Conservation (phyloP, 2,888 invertebrate genomes). For the Stictocephala bisonia region DNA sequence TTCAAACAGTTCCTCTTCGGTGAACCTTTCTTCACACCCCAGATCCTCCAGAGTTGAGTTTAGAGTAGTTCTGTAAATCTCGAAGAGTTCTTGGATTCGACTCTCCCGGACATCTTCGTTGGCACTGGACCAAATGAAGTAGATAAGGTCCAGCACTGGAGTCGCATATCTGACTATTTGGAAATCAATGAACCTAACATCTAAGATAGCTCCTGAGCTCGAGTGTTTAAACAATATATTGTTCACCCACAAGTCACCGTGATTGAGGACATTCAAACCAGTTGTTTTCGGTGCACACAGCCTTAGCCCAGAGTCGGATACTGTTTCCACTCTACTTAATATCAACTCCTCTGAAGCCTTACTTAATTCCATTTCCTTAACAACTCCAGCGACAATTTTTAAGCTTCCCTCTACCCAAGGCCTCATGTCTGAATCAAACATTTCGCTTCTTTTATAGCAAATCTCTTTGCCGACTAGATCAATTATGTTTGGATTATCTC, state of each 20-base stretch:
- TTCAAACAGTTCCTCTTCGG: conserved; percentile 12
- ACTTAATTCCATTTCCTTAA: background rate
- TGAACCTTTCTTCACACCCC: conserved; percentile 20
- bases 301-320: background rate
- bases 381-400: background rate
- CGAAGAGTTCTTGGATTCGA: conserved; percentile 25
- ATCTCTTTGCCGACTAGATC: conserved; percentile 28
- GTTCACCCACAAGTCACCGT: conserved; percentile 51
- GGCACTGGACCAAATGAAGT: conserved; percentile 46
- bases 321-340: background rate
- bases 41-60: conserved; percentile 36
- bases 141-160: conserved; percentile 49
- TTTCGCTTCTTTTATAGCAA: background rate
- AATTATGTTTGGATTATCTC: background rate
- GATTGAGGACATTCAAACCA: conserved; percentile 49
- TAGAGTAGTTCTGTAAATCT: conserved; percentile 37
- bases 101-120: conserved; percentile 41
- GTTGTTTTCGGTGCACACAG: conserved; percentile 9
- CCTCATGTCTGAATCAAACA: background rate
- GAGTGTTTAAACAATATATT: conserved; percentile 52
- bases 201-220: conserved; percentile 11
- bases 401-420: background rate
- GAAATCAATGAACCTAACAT: conserved; percentile 48
- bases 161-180: conserved; percentile 47
- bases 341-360: background rate